These are phyloP conservation scores for Bombus breviceps DNA, from an alignment of 1,140 invertebrate genomes.

Conservation along the genomic window DNA sequence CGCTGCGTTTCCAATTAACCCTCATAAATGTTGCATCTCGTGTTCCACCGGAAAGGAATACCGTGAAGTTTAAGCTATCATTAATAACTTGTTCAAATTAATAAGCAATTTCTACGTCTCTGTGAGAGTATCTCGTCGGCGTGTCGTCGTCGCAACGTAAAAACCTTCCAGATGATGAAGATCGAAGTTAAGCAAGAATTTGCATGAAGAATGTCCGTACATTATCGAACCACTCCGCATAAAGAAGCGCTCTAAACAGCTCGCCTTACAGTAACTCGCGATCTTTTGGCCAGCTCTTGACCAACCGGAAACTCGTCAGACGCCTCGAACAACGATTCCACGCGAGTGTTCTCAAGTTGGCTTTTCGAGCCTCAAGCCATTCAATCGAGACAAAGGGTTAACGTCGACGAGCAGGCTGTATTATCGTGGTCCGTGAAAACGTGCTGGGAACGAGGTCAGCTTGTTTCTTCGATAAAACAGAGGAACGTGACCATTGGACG, in stretches of 20 bases:
- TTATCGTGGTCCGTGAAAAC: constrained; percentile 38
- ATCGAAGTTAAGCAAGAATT: background rate
- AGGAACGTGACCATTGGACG: constrained; percentile 3
- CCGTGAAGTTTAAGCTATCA: background rate
- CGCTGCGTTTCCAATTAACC: constrained; percentile 32
- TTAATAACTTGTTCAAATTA: background rate
- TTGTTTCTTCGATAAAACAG: background rate
- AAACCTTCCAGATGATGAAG: background rate
- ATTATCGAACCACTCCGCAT: background rate
- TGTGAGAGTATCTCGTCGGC: too few species aligned
- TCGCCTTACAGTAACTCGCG: background rate
- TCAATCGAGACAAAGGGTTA: constrained; percentile 48
- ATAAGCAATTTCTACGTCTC: background rate
- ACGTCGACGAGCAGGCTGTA: constrained; percentile 37
- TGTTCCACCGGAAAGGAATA: background rate
- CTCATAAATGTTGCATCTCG: constrained; percentile 1
- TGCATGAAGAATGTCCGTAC: background rate
- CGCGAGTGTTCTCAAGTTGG: background rate
- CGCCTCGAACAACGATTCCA: constrained; percentile 21
- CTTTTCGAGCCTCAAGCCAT: background rate
- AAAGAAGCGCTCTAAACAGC: background rate
- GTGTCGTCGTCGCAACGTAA: too few species aligned
- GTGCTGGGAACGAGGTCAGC: background rate
- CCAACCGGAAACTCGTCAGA: background rate
- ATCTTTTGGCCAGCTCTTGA: background rate